phyloP scores from a whole-genome alignment of 2,797 vertebrate genomes.

The Sebastes oblongus region DNA sequence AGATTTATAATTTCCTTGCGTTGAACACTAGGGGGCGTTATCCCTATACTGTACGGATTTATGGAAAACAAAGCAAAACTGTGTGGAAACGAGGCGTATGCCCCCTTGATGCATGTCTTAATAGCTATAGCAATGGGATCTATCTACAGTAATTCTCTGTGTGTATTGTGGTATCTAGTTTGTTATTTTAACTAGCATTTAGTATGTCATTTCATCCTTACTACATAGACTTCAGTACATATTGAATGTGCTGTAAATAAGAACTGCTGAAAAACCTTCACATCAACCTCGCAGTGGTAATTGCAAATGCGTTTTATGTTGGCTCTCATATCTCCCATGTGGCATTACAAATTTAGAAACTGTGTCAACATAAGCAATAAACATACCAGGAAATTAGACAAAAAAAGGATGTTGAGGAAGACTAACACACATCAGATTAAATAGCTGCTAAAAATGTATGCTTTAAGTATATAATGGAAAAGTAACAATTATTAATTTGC shows the following conservation, averaged over 20 bases:
- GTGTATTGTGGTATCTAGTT: background rate
- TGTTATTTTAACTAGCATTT: background rate
- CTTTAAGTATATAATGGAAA: background rate
- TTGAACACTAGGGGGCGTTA: too few relatives aligned
- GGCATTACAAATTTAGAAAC: conserved; percentile 38
- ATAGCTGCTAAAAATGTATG: background rate
- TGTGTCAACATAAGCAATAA: conserved; percentile 34
- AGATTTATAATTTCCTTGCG: too few relatives aligned
- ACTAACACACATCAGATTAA: background rate
- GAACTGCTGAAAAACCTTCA: background rate
- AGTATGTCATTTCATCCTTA: background rate
- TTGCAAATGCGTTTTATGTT: conserved; percentile 25
- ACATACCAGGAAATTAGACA: background rate
- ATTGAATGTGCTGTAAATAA: background rate
- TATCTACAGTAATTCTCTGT: background rate
- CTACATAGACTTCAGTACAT: background rate
- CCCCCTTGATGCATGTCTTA: fast-evolving
- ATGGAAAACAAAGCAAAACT: too few relatives aligned
- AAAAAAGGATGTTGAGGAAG: background rate
- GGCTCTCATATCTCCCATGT: conserved; percentile 26
- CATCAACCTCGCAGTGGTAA: conserved; percentile 4
- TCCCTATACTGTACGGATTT: too few relatives aligned
- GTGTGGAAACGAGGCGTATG: too few relatives aligned
- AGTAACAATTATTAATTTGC: background rate
- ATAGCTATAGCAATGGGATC: background rate